Percentiles rank a stretch among this genome's conserved stretches.
Conservation (phyloP, 2,797 vertebrate species). For the Hipposideros larvatus region DNA sequence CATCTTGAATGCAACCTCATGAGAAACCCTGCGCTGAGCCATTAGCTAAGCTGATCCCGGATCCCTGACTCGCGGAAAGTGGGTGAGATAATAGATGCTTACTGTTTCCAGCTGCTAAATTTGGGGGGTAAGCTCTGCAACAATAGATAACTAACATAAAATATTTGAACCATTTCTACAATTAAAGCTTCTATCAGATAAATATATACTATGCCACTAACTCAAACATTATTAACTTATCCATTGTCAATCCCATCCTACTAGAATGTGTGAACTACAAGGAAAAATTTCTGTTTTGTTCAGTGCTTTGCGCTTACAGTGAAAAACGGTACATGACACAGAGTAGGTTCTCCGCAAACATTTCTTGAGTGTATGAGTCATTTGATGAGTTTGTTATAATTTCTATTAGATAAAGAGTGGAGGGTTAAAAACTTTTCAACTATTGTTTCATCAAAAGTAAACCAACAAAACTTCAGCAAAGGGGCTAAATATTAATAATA, state of each 20-base stretch:
- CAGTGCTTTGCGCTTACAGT: not conserved
- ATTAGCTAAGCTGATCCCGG: not conserved
- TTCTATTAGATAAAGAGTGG: not conserved
- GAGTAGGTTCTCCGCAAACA: not conserved
- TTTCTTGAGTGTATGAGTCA: not conserved
- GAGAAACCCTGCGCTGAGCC: not conserved
- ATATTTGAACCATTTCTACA: not conserved
- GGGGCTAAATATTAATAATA: not conserved
- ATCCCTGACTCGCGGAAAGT: not conserved
- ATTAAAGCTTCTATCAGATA: not conserved
- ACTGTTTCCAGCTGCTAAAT: not conserved
- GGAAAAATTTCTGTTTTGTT: not conserved
- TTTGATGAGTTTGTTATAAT: not conserved
- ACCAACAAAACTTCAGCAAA: constrained; percentile 4
- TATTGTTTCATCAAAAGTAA: not conserved
- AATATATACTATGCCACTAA: not conserved
- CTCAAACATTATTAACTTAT: not conserved
- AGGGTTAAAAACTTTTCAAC: not conserved
- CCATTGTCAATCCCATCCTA: not conserved
- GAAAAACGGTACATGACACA: not conserved
- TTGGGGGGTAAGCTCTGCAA: not conserved
- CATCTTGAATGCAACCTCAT: no score
- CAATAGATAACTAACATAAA: not conserved
- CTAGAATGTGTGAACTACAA: not conserved
- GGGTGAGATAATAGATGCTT: not conserved